Base-by-base conservation (phyloP, 2,113 vertebrate species). In the Lucifuga dentata region DNA sequence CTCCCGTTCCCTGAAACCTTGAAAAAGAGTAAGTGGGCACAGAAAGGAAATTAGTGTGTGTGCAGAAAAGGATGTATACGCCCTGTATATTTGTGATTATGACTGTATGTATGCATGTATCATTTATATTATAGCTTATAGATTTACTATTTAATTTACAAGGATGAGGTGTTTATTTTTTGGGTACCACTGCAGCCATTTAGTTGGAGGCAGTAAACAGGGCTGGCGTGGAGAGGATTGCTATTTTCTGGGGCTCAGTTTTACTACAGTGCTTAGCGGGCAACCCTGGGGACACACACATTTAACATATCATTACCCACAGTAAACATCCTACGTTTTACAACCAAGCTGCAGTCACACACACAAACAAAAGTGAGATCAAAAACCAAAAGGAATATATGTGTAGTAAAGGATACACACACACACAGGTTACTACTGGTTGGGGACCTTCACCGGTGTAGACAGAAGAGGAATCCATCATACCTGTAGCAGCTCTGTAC, bases 401-500 rank as follows among this genome's bases (percentile, higher is more conserved):
- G 35, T 49, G 40, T 48, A 45, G 35, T 40, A 32, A 35, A 16
- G 3, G 7, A 24, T 8, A 61, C 40, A 53, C 10, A 55, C 36
- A 58, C 15, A 48, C 49, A 41, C 29, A 16, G 26, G 15, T 48
- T 64, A 55, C 29, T 53, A 26, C 44, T 59, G 35, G 38, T 51
- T 41, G 12, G 35, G 43, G 70, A 73, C 88, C 86, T 90, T 91
- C 68, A 85, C 49, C 21, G 3, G 26, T 35, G 20, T 55, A 62
- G 67, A 74, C 49, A 76, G 58, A 70, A 36, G 32, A 64, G 51
- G 53, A 85, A 91, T 93, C 84, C 78, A 88, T 92, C 83, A 88
- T 76, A 80, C 45, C 56, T 82, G 60, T 65, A 70, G 57, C 57
- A 56, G 50, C 73, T 66, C 62, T 74, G 63, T 64, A 46, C 51